Percentiles rank a stretch among this genome's conserved stretches.
Conservation (phyloP, 2,113 vertebrate genomes). For the Saccopteryx leptura region DNA sequence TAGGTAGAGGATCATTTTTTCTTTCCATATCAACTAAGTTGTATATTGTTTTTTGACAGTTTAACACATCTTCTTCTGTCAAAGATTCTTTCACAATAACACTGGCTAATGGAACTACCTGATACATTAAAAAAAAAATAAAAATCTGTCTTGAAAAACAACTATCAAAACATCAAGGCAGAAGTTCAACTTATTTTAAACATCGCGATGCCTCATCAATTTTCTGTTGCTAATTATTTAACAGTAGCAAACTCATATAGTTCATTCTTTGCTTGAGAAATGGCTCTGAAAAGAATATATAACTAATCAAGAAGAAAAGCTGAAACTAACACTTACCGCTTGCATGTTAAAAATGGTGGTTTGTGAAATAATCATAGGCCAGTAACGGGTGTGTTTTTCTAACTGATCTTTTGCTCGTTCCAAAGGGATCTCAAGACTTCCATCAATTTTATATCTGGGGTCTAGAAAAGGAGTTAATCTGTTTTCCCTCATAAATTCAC, state of each 20-base stretch:
- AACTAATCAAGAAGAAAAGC: constrained; percentile 7
- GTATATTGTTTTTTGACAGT: constrained; percentile 98
- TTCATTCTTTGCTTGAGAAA: constrained; percentile 48
- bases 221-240: constrained; percentile 52
- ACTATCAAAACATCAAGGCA: neutral
- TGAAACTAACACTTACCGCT: constrained; percentile 91
- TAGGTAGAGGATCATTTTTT: constrained; percentile 98
- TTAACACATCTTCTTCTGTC: constrained; percentile 97
- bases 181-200: constrained; percentile 62
- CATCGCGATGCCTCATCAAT: neutral
- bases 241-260: neutral
- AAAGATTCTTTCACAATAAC: constrained; percentile 97
- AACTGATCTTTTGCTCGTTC: constrained; percentile 97
- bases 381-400: constrained; percentile 98
- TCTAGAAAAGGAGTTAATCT: constrained; percentile 96
- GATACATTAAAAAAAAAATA: constrained; percentile 64
- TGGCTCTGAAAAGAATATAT: neutral
- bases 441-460: constrained; percentile 91
- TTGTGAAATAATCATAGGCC: constrained; percentile 99
- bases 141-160: constrained; percentile 61
- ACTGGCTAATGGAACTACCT: constrained; percentile 98
- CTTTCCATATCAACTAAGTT: constrained; percentile 99
- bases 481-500: constrained; percentile 99
- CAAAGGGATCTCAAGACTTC: constrained; percentile 92
- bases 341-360: constrained; percentile 99